phyloP scores from a whole-genome alignment of 2,888 invertebrate genomes.

The Strigamia maritima region DNA sequence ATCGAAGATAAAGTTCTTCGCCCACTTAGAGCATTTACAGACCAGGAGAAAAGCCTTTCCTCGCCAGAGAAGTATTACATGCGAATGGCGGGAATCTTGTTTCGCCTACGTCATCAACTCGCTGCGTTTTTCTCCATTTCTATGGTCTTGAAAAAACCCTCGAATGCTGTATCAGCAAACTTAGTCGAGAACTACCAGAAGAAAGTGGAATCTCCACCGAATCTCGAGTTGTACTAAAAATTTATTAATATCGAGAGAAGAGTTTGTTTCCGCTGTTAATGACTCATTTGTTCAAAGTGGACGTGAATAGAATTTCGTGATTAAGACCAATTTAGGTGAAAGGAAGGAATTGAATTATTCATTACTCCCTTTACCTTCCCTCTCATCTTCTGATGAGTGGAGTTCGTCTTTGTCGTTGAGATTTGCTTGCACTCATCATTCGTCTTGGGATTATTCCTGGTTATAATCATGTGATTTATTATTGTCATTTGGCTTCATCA shows the following conservation, averaged over 20 bases:
- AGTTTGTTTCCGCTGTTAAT: background rate
- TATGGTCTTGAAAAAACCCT: background rate
- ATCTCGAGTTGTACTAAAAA: background rate
- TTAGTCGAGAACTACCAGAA: background rate
- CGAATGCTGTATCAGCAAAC: conserved; percentile 11
- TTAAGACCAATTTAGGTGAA: background rate
- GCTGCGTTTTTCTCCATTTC: background rate
- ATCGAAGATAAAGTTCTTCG: conserved; percentile 12
- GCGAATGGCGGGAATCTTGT: conserved; percentile 23
- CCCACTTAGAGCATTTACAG: conserved; percentile 4
- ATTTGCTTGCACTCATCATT: background rate
- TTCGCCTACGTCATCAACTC: conserved; percentile 5
- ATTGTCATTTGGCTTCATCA: conserved; percentile 11
- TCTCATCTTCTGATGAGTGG: background rate
- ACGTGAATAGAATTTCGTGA: background rate
- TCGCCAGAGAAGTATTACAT: background rate
- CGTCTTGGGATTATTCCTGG: background rate
- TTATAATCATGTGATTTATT: conserved; percentile 9
- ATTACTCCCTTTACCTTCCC: background rate
- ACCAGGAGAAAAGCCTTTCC: background rate
- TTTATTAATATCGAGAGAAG: background rate
- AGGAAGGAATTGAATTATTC: background rate
- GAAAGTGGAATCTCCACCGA: background rate
- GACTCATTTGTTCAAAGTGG: background rate
- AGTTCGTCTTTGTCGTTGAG: background rate